Evolutionary conservation across 2,888 invertebrate genomes (phyloP), one percentile per base, ranked within the genome.

Genomic region (Metopia argyrocephala): DNA sequence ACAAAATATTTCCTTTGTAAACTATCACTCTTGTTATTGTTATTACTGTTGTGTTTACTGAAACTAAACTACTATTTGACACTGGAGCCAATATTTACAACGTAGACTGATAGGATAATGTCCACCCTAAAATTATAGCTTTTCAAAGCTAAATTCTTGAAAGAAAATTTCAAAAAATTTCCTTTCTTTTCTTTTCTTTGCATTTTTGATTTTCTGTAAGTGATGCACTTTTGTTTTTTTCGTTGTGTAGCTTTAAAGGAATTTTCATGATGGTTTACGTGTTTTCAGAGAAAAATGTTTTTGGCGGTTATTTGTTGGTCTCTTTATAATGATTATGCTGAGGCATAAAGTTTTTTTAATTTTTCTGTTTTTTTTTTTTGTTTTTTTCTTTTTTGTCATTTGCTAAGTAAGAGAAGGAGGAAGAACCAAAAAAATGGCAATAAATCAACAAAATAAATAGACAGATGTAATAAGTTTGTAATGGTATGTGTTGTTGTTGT

Each of bases 371-470:
- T n/a, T n/a, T n/a, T n/a, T n/a, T n/a, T n/a, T n/a, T n/a, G n/a
- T n/a, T n/a, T n/a, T n/a, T n/a, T n/a, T n/a, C n/a, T n/a, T n/a
- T n/a, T n/a, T n/a, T n/a, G n/a, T n/a, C n/a, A n/a, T n/a, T n/a
- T n/a, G n/a, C n/a, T n/a, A n/a, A n/a, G n/a, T n/a, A n/a, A n/a
- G n/a, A n/a, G n/a, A n/a, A n/a, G n/a, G n/a, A n/a, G n/a, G n/a
- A 18, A 27, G 9, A 21, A 7, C 68, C 12, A 18, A 57, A 59
- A 31, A 27, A 61, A 50, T 46, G 38, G 65, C 69, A 69, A 78
- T 81, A 81, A 78, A 81, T 81, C 80, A 81, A 74, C 68, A 20
- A 46, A 78, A 74, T 70, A 76, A 76, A 65, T 70, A 81, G 76
- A 81, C 76, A 81, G 65, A 73, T 76, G 59, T 54, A 80, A 80